phyloP scores from a whole-genome alignment of 1,140 invertebrate species.

The Charaxes varanes region DNA sequence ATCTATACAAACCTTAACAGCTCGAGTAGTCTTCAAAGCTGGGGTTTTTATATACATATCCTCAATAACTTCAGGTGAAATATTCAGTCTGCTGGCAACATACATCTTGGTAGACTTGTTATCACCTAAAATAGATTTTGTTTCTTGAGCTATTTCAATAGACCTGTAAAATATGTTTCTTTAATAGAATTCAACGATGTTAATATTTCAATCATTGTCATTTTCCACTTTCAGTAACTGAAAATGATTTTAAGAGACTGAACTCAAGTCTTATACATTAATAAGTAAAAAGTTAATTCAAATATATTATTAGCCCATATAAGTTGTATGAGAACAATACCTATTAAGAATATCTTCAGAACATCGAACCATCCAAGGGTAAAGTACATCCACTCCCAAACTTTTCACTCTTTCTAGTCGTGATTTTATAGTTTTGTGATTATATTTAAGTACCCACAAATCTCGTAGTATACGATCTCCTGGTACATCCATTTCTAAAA shows the following conservation, averaged over 20 bases:
- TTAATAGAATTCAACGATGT: background rate
- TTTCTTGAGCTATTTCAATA: conserved; percentile 51
- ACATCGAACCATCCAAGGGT: conserved; percentile 71
- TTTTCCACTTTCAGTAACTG: background rate
- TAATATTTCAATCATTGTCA: background rate
- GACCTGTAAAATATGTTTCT: conserved; percentile 35
- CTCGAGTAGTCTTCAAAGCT: conserved; percentile 48
- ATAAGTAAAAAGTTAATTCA: background rate
- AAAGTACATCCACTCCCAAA: conserved; percentile 44
- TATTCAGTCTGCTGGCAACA: conserved; percentile 56
- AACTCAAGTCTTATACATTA: too few species aligned
- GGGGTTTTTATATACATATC: conserved; percentile 58
- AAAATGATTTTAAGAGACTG: too few species aligned
- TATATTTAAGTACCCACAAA: conserved; percentile 69
- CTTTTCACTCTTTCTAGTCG: conserved; percentile 48
- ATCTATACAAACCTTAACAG: conserved; percentile 43
- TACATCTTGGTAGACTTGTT: conserved; percentile 53
- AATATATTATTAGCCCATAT: too few species aligned
- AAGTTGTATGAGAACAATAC: too few species aligned
- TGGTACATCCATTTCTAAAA: conserved; percentile 57
- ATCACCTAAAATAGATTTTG: conserved; percentile 56
- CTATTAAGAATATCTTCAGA: conserved; percentile 56
- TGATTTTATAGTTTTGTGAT: conserved; percentile 46
- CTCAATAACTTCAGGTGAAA: conserved; percentile 43
- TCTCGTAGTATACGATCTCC: conserved; percentile 61